phyloP scores from a whole-genome alignment of 2,888 invertebrate genomes.

The Tachina fera region DNA sequence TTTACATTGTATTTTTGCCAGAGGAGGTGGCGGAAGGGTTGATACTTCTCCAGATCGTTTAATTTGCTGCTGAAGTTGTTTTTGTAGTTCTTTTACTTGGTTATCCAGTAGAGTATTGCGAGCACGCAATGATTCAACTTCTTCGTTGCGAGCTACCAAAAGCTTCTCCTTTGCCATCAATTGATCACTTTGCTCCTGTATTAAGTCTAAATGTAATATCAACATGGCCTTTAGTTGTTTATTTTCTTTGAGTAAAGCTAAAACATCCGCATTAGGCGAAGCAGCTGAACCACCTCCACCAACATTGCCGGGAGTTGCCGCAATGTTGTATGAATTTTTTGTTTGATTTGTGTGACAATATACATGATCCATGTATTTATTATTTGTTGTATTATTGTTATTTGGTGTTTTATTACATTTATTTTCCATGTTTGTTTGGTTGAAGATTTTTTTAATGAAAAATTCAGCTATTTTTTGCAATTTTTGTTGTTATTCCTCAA shows the following conservation, averaged over 20 bases:
- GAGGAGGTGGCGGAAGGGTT: slow-evolving; percentile 73
- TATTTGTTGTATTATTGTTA: slow-evolving; percentile 70
- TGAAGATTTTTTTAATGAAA: neutral
- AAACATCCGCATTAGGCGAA: slow-evolving; percentile 75
- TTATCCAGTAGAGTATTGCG: slow-evolving; percentile 76
- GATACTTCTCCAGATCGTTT: slow-evolving; percentile 73
- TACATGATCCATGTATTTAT: slow-evolving; percentile 78
- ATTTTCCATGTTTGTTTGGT: slow-evolving; percentile 72
- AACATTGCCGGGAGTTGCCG: slow-evolving; percentile 66
- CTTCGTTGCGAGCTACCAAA: slow-evolving; percentile 88
- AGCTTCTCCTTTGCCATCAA: slow-evolving; percentile 91
- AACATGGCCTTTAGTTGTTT: slow-evolving; percentile 88
- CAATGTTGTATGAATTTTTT: slow-evolving; percentile 76
- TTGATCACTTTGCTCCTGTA: slow-evolving; percentile 94
- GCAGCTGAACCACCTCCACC: slow-evolving; percentile 69
- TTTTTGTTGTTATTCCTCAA: slow-evolving; percentile 65
- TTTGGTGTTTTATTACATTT: slow-evolving; percentile 74
- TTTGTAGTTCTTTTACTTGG: slow-evolving; percentile 75
- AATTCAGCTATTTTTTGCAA: slow-evolving; percentile 39
- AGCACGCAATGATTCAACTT: slow-evolving; percentile 90
- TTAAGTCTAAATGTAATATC: slow-evolving; percentile 92
- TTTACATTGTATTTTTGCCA: slow-evolving; percentile 73
- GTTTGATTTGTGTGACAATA: slow-evolving; percentile 78
- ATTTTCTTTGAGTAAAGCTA: slow-evolving; percentile 81
- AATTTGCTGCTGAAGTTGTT: slow-evolving; percentile 73